phyloP scores from a whole-genome alignment of 2,113 vertebrate species.

The Manacus vitellinus region DNA sequence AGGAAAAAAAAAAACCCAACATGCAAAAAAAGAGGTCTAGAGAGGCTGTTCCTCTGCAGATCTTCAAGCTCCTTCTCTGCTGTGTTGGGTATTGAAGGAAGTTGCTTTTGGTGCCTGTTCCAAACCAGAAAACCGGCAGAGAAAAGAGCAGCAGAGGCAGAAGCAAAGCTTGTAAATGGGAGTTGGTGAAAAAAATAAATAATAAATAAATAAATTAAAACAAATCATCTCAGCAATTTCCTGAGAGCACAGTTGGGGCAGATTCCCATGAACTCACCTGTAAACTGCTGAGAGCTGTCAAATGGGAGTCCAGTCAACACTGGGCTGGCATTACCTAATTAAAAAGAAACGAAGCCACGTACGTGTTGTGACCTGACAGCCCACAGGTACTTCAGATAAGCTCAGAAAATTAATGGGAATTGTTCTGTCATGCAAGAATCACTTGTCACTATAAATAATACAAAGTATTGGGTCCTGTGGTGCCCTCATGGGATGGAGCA shows the following conservation, averaged over 20 bases:
- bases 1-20: not conserved
- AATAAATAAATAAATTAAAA: not conserved
- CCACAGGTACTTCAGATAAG: constrained; percentile 11
- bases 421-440: not conserved
- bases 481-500: not conserved
- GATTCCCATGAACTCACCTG: not conserved
- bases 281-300: not conserved
- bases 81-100: not conserved
- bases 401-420: not conserved
- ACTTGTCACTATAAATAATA: not conserved
- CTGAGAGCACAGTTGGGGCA: not conserved
- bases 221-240: not conserved
- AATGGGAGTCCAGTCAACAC: not conserved
- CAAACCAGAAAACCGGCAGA: not conserved
- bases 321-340: not conserved
- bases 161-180: not conserved
- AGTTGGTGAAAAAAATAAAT: not conserved
- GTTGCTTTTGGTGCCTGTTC: not conserved
- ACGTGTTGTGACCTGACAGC: not conserved
- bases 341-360: not conserved
- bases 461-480: not conserved
- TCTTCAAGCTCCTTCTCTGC: not conserved
- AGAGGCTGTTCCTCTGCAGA: not conserved
- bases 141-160: not conserved
- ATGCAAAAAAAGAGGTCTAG: not conserved